These are phyloP conservation scores for Diloba caeruleocephala DNA, from an alignment of 2,888 invertebrate species.

Conservation along the genomic window DNA sequence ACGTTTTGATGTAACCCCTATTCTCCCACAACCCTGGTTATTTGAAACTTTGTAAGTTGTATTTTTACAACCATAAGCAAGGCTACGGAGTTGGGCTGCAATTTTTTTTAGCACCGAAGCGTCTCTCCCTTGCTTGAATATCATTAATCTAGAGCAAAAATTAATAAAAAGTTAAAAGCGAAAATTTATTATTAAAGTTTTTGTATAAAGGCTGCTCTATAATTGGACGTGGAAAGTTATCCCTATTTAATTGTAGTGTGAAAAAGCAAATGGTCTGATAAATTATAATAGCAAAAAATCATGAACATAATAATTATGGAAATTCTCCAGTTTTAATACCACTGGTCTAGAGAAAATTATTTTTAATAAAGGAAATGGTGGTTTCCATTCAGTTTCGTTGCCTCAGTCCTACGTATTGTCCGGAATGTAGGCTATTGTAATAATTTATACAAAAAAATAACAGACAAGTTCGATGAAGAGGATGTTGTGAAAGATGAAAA, in stretches of 20 bases:
- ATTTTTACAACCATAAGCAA: conserved; percentile 1
- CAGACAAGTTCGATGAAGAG: conserved; percentile 7
- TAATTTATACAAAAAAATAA: conserved; percentile 27
- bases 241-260: conserved; percentile 1
- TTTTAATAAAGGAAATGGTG: conserved; percentile 36
- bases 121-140: conserved; percentile 1
- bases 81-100: background rate
- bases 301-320: background rate
- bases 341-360: conserved; percentile 17
- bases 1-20: conserved; percentile 14
- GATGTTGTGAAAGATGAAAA: too few relatives aligned
- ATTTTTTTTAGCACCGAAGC: background rate
- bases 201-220: conserved; percentile 8
- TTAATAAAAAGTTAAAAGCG: conserved; percentile 17
- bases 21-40: background rate
- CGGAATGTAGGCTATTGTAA: conserved; percentile 35
- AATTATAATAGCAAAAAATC: background rate
- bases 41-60: conserved; percentile 2
- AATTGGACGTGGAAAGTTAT: conserved; percentile 15
- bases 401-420: conserved; percentile 32
- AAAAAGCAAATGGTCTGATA: background rate
- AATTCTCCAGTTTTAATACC: conserved; percentile 9
- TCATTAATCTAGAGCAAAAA: conserved; percentile 18
- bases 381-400: conserved; percentile 35
- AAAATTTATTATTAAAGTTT: conserved; percentile 28